phyloP scores from a whole-genome alignment of 1,140 invertebrate genomes.

The Neodiprion lecontei region DNA sequence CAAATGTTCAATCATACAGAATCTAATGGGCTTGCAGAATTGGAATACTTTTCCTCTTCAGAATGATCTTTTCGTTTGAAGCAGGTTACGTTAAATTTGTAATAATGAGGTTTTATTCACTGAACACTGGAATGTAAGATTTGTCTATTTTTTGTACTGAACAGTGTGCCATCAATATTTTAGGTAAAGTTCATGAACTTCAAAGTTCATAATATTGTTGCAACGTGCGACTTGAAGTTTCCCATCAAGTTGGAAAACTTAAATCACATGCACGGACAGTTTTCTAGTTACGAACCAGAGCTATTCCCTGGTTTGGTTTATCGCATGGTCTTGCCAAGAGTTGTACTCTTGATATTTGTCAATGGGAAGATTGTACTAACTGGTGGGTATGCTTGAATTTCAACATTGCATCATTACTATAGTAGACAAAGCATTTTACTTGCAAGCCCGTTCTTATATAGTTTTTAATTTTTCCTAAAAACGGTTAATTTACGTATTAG shows the following conservation, averaged over 20 bases:
- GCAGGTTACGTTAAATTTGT: not conserved
- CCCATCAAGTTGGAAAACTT: constrained; percentile 96
- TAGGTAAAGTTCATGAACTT: constrained; percentile 96
- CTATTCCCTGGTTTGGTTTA: constrained; percentile 98
- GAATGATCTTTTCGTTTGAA: too few relatives aligned
- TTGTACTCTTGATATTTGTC: constrained; percentile 96
- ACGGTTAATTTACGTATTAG: constrained; percentile 8
- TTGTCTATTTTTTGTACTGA: constrained; percentile 4
- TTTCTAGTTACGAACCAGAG: constrained; percentile 86
- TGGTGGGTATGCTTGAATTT: constrained; percentile 64
- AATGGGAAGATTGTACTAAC: constrained; percentile 98
- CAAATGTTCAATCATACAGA: too few relatives aligned
- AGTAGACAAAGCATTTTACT: constrained; percentile 12
- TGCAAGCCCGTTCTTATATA: not conserved
- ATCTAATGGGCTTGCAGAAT: too few relatives aligned
- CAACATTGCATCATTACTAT: constrained; percentile 8
- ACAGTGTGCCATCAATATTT: constrained; percentile 43
- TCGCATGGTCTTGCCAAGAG: constrained; percentile 94
- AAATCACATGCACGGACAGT: constrained; percentile 93
- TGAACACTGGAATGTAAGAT: constrained; percentile 6
- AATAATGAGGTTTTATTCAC: not conserved
- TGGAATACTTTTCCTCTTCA: too few relatives aligned
- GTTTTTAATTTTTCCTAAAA: not conserved
- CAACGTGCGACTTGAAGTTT: constrained; percentile 97
- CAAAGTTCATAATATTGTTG: constrained; percentile 99